Conservation (phyloP, 2,797 vertebrate species). For the Sebastes glaucus region DNA sequence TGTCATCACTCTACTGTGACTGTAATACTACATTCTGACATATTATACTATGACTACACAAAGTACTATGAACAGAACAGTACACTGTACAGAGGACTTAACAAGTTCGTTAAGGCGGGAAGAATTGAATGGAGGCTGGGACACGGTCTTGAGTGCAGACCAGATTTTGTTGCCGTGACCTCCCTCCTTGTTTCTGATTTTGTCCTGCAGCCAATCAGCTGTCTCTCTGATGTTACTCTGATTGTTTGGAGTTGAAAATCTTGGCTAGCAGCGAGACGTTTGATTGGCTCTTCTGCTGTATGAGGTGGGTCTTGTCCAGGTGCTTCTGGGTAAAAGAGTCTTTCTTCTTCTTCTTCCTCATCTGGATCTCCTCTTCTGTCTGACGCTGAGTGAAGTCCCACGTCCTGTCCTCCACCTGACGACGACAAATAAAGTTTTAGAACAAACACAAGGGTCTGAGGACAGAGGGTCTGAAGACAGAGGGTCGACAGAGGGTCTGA, state of each 20-base stretch:
- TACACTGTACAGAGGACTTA: too few relatives aligned
- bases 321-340: constrained; percentile 66
- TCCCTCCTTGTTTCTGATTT: background rate
- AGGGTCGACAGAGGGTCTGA: too few relatives aligned
- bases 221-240: constrained; percentile 7
- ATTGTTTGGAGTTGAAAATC: constrained; percentile 84
- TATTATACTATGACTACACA: too few relatives aligned
- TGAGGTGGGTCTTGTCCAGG: constrained; percentile 69
- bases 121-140: too few relatives aligned
- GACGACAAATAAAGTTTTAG: background rate
- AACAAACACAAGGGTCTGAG: background rate
- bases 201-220: background rate
- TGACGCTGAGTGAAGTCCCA: constrained; percentile 89
- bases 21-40: too few relatives aligned
- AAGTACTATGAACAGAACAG: too few relatives aligned
- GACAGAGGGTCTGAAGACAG: too few relatives aligned
- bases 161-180: too few relatives aligned
- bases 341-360: constrained; percentile 56
- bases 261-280: constrained; percentile 85
- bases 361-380: constrained; percentile 89
- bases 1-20: background rate
- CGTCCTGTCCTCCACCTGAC: constrained; percentile 72
- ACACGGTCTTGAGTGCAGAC: too few relatives aligned
- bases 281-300: constrained; percentile 76
- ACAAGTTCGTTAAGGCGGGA: background rate